These are phyloP conservation scores for Xanthorhoe spadicearia DNA, from an alignment of 2,888 invertebrate species.

Conservation along the genomic window DNA sequence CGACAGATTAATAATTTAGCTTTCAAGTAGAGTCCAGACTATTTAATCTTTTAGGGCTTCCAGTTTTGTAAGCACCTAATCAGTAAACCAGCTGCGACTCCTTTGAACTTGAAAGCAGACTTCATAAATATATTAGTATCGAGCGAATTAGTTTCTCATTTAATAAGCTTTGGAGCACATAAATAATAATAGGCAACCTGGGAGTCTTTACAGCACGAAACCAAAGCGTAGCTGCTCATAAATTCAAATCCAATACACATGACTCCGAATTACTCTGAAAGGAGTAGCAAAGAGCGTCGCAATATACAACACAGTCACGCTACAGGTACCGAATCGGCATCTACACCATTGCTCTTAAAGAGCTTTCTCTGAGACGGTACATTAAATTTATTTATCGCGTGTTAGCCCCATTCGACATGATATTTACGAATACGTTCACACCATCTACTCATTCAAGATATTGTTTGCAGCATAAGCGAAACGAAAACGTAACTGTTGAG, in stretches of 20 bases:
- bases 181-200: conserved; percentile 45
- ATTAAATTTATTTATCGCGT: conserved; percentile 32
- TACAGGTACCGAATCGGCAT: conserved; percentile 35
- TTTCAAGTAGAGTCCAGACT: conserved; percentile 33
- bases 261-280: conserved; percentile 42
- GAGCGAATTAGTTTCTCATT: conserved; percentile 36
- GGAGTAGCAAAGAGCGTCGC: conserved; percentile 48
- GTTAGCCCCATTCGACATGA: conserved; percentile 21
- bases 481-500: conserved; percentile 11
- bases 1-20: conserved; percentile 38
- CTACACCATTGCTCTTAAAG: conserved; percentile 28
- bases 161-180: conserved; percentile 33
- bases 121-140: conserved; percentile 41
- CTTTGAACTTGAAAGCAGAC: conserved; percentile 46
- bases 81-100: conserved; percentile 34
- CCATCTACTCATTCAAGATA: conserved; percentile 26
- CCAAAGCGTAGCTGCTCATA: conserved; percentile 54
- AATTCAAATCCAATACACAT: conserved; percentile 58
- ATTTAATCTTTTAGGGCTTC: conserved; percentile 44
- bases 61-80: conserved; percentile 45
- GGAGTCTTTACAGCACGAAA: conserved; percentile 46
- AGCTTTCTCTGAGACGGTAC: conserved; percentile 35
- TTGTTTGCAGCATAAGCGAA: conserved; percentile 16
- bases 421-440: conserved; percentile 32
- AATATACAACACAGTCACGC: conserved; percentile 54